Percentiles rank a stretch among this genome's conserved stretches.
Conservation (phyloP, 2,888 invertebrate genomes). For the Hydroisotoma schaefferi region DNA sequence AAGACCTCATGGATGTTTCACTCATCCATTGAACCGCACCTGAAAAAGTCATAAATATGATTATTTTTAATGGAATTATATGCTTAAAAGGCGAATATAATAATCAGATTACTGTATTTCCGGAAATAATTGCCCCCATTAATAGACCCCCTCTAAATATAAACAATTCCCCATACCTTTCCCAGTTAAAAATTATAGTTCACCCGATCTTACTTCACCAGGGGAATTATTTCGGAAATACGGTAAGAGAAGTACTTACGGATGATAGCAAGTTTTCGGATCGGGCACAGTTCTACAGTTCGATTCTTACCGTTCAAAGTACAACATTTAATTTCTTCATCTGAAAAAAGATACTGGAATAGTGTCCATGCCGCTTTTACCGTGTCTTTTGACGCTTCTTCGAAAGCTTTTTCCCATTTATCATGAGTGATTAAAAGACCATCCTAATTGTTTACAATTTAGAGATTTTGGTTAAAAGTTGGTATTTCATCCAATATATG, state of each 20-base stretch:
- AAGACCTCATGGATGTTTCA: background rate
- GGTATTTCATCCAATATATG: no score
- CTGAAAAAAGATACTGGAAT: conserved; percentile 31
- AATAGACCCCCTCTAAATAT: background rate
- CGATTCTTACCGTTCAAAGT: conserved; percentile 37
- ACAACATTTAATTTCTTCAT: conserved; percentile 28
- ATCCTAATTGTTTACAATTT: conserved; percentile 15
- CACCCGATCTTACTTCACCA: no score
- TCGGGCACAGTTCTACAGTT: conserved; percentile 30
- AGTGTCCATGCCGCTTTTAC: conserved; percentile 35
- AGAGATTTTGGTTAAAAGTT: background rate
- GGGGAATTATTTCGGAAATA: no score
- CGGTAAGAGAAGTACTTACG: conserved; percentile 18
- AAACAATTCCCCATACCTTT: background rate
- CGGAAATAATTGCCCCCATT: no score
- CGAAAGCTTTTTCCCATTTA: conserved; percentile 28
- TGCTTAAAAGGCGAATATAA: no score
- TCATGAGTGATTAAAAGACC: conserved; percentile 28
- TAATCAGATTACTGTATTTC: background rate
- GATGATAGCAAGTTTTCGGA: conserved; percentile 32
- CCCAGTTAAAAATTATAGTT: no score
- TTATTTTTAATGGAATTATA: no score
- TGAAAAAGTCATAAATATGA: conserved; percentile 4
- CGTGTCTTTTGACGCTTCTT: conserved; percentile 21
- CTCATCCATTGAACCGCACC: conserved; percentile 32